Percentiles rank a stretch among this genome's conserved stretches.
Conservation (phyloP, 2,797 vertebrate genomes). For the Iguana delicatissima region DNA sequence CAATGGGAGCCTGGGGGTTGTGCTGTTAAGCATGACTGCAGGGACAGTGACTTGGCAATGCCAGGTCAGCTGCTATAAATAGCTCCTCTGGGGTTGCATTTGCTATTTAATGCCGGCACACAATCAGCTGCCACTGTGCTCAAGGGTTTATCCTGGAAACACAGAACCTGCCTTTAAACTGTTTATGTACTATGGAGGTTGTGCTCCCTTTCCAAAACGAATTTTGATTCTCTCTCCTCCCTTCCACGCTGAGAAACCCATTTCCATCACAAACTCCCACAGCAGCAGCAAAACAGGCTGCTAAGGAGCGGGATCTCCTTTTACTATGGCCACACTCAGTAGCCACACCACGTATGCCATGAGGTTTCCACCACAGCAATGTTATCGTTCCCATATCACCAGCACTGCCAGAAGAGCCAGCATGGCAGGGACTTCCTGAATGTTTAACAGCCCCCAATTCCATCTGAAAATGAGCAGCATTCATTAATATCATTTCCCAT, state of each 20-base stretch:
- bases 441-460: no score
- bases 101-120: neutral
- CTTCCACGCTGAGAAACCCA: neutral
- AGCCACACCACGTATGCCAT: no score
- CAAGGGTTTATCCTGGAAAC: neutral
- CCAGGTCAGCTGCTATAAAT: slow-evolving; percentile 1
- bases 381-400: no score
- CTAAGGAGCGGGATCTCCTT: no score
- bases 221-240: no score
- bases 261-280: neutral
- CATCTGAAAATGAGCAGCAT: no score
- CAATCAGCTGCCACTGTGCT: neutral
- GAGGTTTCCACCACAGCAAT: no score
- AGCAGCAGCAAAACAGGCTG: neutral
- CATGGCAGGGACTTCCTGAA: no score
- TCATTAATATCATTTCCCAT: no score
- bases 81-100: neutral
- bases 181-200: neutral
- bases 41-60: neutral
- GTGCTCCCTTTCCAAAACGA: neutral
- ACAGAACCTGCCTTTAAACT: neutral
- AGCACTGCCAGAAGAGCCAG: no score
- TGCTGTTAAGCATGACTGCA: neutral
- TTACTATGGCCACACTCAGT: no score
- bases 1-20: neutral